Percentiles rank a stretch among this genome's conserved stretches.
These are phyloP conservation scores for Zingel zingel DNA, from an alignment of 2,113 vertebrate genomes.

Conservation along the genomic window DNA sequence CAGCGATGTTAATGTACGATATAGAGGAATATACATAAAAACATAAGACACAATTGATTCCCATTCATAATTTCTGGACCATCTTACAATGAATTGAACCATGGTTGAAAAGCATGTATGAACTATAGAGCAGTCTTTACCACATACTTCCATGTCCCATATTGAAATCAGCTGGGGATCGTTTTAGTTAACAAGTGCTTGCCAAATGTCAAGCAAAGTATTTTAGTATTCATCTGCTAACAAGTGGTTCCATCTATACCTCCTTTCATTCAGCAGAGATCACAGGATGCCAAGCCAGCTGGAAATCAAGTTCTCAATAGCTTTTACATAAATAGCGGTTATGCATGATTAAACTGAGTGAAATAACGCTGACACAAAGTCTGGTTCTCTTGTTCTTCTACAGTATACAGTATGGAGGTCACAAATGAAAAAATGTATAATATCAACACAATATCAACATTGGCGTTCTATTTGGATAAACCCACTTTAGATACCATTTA, in stretches of 20 bases:
- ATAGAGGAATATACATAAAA: background rate
- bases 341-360: slow-evolving; percentile 4
- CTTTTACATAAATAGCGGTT: background rate
- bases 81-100: background rate
- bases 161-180: background rate
- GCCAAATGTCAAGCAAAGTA: slow-evolving; percentile 27
- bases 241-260: slow-evolving; percentile 10
- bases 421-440: slow-evolving; percentile 11
- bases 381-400: background rate
- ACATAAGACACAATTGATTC: background rate
- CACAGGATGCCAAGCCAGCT: background rate
- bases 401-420: background rate
- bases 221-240: slow-evolving; percentile 2
- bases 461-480: slow-evolving; percentile 30
- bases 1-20: background rate
- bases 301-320: slow-evolving; percentile 4
- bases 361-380: background rate
- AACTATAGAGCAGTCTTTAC: background rate
- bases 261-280: slow-evolving; percentile 1
- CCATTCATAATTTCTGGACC: background rate
- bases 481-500: slow-evolving; percentile 20
- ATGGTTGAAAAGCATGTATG: background rate
- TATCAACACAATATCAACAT: background rate
- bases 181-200: background rate
- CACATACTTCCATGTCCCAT: background rate